These are phyloP conservation scores for Osmerus eperlanus DNA, from an alignment of 2,113 vertebrate genomes.

Conservation along the genomic window DNA sequence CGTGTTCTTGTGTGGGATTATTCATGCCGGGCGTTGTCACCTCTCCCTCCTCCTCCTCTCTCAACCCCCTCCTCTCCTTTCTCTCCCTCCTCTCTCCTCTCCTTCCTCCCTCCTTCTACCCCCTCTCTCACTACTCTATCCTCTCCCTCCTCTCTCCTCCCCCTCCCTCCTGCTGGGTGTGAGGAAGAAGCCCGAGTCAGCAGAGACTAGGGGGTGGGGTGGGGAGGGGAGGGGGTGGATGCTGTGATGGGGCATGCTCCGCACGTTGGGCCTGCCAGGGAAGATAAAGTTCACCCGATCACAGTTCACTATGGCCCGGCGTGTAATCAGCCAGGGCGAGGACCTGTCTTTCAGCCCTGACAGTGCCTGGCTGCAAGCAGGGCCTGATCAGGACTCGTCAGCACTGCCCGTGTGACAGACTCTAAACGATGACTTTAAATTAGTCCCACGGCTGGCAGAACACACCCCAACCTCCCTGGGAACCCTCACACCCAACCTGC, in stretches of 20 bases:
- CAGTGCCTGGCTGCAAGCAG: conserved; percentile 63
- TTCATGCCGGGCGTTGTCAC: background rate
- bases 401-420: conserved; percentile 61
- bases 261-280: conserved; percentile 68
- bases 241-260: conserved; percentile 51
- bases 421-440: conserved; percentile 72
- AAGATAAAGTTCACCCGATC: conserved; percentile 77
- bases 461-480: conserved; percentile 23
- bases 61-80: no score
- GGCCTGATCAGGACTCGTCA: conserved; percentile 67
- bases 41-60: conserved; percentile 2
- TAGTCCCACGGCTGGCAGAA: conserved; percentile 69
- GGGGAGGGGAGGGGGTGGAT: conserved; percentile 25
- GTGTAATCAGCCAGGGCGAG: conserved; percentile 73
- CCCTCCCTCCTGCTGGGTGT: conserved; percentile 14
- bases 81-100: background rate
- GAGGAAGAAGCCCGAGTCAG: background rate
- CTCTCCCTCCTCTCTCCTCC: background rate
- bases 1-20: conserved; percentile 42
- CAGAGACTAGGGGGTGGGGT: background rate
- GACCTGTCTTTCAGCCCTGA: conserved; percentile 65
- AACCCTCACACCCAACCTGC: background rate
- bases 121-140: background rate
- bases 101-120: conserved; percentile 19
- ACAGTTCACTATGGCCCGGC: conserved; percentile 65